phyloP scores from a whole-genome alignment of 1,140 invertebrate species.

The Cherax quadricarinatus region DNA sequence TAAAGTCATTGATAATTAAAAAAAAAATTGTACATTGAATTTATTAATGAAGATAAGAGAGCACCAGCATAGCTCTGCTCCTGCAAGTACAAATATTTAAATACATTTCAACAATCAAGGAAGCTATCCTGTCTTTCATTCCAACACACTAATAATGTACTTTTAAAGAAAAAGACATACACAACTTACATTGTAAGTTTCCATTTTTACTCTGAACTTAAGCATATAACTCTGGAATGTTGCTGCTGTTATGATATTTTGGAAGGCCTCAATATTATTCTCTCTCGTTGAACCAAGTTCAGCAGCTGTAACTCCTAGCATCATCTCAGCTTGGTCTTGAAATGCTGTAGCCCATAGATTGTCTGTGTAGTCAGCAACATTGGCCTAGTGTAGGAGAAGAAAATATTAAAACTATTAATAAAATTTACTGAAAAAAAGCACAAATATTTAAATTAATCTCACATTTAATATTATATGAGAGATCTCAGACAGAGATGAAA shows the following conservation, averaged over 20 bases:
- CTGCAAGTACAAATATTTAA: neutral
- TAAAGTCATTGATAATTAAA: too few species aligned
- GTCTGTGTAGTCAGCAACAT: conserved; percentile 87
- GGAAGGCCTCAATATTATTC: conserved; percentile 77
- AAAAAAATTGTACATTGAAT: too few species aligned
- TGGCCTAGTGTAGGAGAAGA: conserved; percentile 24
- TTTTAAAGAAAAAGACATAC: conserved; percentile 75
- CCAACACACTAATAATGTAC: neutral
- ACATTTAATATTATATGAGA: too few species aligned
- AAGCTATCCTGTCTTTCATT: neutral
- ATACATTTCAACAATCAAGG: neutral
- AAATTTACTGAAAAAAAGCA: too few species aligned
- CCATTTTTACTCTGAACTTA: conserved; percentile 89
- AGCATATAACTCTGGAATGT: conserved; percentile 89
- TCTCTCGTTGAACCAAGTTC: conserved; percentile 81
- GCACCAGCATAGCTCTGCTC: neutral
- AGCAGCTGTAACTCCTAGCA: conserved; percentile 87
- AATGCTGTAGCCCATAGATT: conserved; percentile 94
- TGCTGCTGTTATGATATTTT: conserved; percentile 83
- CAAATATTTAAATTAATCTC: neutral
- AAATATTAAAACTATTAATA: neutral
- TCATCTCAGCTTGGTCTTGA: conserved; percentile 87
- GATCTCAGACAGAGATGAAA: neutral
- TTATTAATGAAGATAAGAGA: neutral
- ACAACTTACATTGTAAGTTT: conserved; percentile 88